These are phyloP conservation scores for Poeciliopsis occidentalis DNA, from an alignment of 2,113 vertebrate species.

Conservation along the genomic window DNA sequence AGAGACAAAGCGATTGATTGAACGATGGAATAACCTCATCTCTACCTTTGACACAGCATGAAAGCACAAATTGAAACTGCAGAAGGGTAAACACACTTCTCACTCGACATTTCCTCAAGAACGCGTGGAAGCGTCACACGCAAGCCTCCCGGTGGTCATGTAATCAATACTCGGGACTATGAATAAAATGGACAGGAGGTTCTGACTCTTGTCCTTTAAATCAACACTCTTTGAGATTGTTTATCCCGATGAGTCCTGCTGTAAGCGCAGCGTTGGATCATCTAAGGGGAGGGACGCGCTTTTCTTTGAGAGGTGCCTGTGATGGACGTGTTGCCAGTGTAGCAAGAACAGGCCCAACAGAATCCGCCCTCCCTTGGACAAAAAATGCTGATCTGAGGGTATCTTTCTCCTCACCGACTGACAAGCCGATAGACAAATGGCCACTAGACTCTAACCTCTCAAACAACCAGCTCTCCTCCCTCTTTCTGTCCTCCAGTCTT, in stretches of 20 bases:
- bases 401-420: slow-evolving; percentile 59
- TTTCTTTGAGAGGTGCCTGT: slow-evolving; percentile 45
- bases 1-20: slow-evolving; percentile 56
- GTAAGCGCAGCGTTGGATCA: slow-evolving; percentile 20
- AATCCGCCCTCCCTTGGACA: slow-evolving; percentile 48
- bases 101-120: slow-evolving; percentile 60
- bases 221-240: slow-evolving; percentile 49
- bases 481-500: slow-evolving; percentile 14
- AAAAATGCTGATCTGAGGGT: slow-evolving; percentile 73
- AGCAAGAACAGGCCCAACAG: slow-evolving; percentile 53
- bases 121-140: slow-evolving; percentile 44
- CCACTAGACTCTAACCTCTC: slow-evolving; percentile 60
- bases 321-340: slow-evolving; percentile 68
- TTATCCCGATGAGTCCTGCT: slow-evolving; percentile 37
- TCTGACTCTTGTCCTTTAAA: slow-evolving; percentile 32
- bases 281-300: slow-evolving; percentile 28
- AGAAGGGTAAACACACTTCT: slow-evolving; percentile 63
- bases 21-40: slow-evolving; percentile 50
- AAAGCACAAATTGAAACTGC: slow-evolving; percentile 62
- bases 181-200: slow-evolving; percentile 35
- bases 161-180: slow-evolving; percentile 52
- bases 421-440: slow-evolving; percentile 69
- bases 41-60: slow-evolving; percentile 64
- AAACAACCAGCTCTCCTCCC: slow-evolving; percentile 45
- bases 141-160: slow-evolving; percentile 33